Percentiles rank a stretch among this genome's conserved stretches.
Evolutionary conservation across 1,140 invertebrate genomes (phyloP).

Genomic region (Arion vulgaris): DNA sequence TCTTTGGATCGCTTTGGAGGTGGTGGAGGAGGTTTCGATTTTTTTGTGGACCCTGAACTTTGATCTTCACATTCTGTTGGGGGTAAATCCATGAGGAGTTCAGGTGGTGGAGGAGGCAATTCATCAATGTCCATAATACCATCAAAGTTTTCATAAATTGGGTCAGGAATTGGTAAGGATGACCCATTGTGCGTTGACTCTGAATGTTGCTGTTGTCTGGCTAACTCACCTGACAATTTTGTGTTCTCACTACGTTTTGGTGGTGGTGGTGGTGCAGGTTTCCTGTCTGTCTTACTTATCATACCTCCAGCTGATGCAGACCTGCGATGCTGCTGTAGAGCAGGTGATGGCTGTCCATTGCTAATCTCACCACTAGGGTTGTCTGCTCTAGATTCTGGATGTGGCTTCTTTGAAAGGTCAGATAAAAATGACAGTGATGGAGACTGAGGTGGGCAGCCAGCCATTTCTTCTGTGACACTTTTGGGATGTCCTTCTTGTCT

Average conservation of each 20-base stretch:
- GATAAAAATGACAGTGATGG: constrained; percentile 49
- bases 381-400: constrained; percentile 24
- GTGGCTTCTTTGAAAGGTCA: constrained; percentile 44
- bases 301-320: constrained; percentile 43
- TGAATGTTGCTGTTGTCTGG: constrained; percentile 25
- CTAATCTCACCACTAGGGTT: constrained; percentile 12
- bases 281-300: constrained; percentile 43
- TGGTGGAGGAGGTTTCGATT: constrained; percentile 60
- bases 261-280: constrained; percentile 61
- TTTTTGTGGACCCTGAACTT: constrained; percentile 39
- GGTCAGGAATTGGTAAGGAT: constrained; percentile 41
- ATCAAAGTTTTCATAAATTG: constrained; percentile 64
- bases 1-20: constrained; percentile 64
- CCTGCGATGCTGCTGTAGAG: constrained; percentile 41
- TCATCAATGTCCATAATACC: constrained; percentile 67
- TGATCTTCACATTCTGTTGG: constrained; percentile 23
- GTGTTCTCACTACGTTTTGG: constrained; percentile 67
- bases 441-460: constrained; percentile 28
- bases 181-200: constrained; percentile 45
- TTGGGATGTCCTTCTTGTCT: background rate
- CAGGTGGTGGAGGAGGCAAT: constrained; percentile 68
- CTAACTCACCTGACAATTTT: constrained; percentile 51
- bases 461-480: constrained; percentile 7
- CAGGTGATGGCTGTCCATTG: constrained; percentile 37
- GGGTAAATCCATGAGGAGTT: constrained; percentile 59